These are phyloP conservation scores for Cotesia congregata DNA, from an alignment of 2,888 invertebrate genomes.

Conservation along the genomic window DNA sequence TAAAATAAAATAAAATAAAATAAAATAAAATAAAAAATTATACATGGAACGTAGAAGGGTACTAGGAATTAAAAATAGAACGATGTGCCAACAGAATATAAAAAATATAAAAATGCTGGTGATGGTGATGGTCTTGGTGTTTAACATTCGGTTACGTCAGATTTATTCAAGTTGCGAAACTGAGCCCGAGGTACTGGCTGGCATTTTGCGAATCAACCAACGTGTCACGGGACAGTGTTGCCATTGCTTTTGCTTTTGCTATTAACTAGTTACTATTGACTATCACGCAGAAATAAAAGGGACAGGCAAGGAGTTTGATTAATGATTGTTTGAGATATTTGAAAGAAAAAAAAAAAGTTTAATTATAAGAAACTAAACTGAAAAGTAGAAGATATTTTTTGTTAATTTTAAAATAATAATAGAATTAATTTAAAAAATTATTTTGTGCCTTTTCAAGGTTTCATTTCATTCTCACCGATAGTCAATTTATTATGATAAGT, in stretches of 20 bases:
- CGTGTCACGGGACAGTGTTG: background rate
- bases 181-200: slow-evolving; percentile 10
- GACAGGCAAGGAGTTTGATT: background rate
- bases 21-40: slow-evolving; percentile 2
- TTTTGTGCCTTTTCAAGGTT: no score
- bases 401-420: no score
- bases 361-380: no score
- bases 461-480: no score
- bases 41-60: background rate
- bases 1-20: slow-evolving; percentile 31
- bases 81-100: background rate
- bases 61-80: background rate
- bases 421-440: no score
- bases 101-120: background rate
- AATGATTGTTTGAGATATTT: no score
- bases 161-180: slow-evolving; percentile 22
- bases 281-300: background rate
- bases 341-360: no score
- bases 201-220: slow-evolving; percentile 6
- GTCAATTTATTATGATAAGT: no score
- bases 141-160: slow-evolving; percentile 20
- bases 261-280: no score
- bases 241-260: no score
- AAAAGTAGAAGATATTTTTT: no score
- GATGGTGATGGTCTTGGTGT: background rate